Percentiles rank a stretch among this genome's conserved stretches.
These are phyloP conservation scores for Clarias batrachus DNA, from an alignment of 2,113 vertebrate genomes.

Conservation along the genomic window DNA sequence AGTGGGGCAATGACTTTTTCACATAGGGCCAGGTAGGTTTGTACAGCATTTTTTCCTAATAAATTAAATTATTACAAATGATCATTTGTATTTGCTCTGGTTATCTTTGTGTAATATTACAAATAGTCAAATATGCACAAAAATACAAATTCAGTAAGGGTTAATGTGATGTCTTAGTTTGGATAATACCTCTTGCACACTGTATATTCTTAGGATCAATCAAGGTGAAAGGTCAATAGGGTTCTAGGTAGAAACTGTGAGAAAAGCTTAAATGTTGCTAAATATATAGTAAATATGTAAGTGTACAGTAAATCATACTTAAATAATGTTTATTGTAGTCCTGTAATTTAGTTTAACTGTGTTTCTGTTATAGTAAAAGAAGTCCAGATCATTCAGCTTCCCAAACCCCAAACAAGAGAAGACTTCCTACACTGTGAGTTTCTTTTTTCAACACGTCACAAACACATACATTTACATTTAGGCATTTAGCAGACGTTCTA, in stretches of 20 bases:
- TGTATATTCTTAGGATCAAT: neutral
- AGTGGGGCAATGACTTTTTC: no score
- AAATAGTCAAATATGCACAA: no score
- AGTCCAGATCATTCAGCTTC: slow-evolving; percentile 4
- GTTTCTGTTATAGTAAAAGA: neutral
- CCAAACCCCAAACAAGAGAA: slow-evolving; percentile 21
- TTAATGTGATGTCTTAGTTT: neutral
- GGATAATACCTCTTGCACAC: neutral
- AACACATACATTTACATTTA: neutral
- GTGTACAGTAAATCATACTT: neutral
- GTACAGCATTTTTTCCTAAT: no score
- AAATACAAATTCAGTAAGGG: no score
- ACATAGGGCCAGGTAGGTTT: no score
- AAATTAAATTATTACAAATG: no score
- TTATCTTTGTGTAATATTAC: no score
- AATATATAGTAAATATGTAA: neutral
- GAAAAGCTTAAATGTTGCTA: neutral
- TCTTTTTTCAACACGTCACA: neutral
- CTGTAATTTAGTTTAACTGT: neutral
- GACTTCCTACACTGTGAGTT: slow-evolving; percentile 32
- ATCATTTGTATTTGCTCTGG: no score
- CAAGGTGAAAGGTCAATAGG: neutral
- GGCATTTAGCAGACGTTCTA: no score
- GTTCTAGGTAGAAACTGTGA: neutral
- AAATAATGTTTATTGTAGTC: neutral